A percentile compares a stretch with the other conserved stretches of the same genome.
phyloP scores from a whole-genome alignment of 2,113 vertebrate species.

The Petroica traversi region DNA sequence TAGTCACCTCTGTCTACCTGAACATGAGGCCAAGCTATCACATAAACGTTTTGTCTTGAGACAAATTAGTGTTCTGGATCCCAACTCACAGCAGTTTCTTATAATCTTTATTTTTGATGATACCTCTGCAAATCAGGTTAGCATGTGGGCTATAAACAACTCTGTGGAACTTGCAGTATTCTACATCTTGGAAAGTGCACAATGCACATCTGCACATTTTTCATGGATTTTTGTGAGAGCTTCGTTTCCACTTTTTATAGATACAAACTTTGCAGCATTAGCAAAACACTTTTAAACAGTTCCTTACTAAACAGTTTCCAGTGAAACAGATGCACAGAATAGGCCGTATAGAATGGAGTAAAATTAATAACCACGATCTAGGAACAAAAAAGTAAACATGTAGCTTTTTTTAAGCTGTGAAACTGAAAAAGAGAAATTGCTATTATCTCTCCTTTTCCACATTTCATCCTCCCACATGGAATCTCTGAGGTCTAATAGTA shows the following conservation, averaged over 20 bases:
- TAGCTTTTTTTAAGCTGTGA: background rate
- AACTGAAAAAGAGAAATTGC: background rate
- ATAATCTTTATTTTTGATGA: background rate
- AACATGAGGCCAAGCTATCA: background rate
- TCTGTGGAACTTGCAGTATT: background rate
- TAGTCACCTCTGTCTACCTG: background rate
- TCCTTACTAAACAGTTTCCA: background rate
- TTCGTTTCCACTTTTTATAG: conserved; percentile 1
- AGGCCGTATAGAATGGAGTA: background rate
- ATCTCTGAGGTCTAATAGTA: background rate
- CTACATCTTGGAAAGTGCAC: background rate
- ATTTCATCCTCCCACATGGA: background rate
- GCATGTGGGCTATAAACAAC: background rate
- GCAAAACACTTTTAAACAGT: background rate
- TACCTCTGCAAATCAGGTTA: background rate
- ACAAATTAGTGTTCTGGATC: background rate
- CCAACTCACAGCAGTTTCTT: background rate
- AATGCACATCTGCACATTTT: background rate
- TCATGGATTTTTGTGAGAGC: background rate
- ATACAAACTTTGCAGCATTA: background rate
- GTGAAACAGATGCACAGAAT: conserved; percentile 16
- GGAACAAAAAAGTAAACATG: background rate
- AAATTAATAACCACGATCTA: background rate
- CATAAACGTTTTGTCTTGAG: background rate
- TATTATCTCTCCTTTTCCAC: background rate